These are phyloP conservation scores for Euwallacea similis DNA, from an alignment of 1,140 invertebrate species.

Conservation along the genomic window DNA sequence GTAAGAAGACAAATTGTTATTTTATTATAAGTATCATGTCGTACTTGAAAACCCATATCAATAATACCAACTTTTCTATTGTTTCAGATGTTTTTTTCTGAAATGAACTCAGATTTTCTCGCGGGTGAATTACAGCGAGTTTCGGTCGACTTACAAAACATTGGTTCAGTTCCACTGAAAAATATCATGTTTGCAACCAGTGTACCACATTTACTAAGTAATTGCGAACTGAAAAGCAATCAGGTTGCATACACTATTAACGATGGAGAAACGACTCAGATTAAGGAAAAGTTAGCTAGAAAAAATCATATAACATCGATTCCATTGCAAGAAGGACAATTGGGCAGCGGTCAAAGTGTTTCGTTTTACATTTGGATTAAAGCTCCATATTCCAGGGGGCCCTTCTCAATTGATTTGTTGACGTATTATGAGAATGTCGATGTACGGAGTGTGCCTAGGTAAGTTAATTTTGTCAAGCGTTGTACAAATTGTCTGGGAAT, in stretches of 20 bases:
- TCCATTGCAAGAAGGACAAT: constrained; percentile 52
- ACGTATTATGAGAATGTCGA: constrained; percentile 72
- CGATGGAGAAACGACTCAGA: constrained; percentile 51
- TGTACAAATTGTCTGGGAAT: background rate
- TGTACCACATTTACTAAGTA: constrained; percentile 66
- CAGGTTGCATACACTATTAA: constrained; percentile 44
- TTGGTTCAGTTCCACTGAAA: constrained; percentile 66
- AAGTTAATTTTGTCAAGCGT: constrained; percentile 37
- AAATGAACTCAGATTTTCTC: constrained; percentile 68
- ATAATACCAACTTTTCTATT: constrained; percentile 8
- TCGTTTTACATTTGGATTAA: constrained; percentile 67
- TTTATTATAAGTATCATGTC: background rate
- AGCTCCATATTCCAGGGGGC: constrained; percentile 66
- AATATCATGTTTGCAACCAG: constrained; percentile 69
- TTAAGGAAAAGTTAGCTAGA: constrained; percentile 55
- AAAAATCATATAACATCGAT: constrained; percentile 59
- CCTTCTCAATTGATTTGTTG: constrained; percentile 66
- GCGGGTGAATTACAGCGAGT: constrained; percentile 73
- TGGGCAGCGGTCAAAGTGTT: constrained; percentile 62
- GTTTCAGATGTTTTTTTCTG: constrained; percentile 68
- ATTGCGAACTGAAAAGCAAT: constrained; percentile 44
- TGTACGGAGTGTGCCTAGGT: constrained; percentile 54
- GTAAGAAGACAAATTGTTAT: constrained; percentile 53
- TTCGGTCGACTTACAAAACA: constrained; percentile 69
- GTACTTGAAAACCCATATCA: background rate